A percentile compares a stretch with the other conserved stretches of the same genome.
Conservation (phyloP, 2,888 invertebrate species). For the Apotomis turbidana region DNA sequence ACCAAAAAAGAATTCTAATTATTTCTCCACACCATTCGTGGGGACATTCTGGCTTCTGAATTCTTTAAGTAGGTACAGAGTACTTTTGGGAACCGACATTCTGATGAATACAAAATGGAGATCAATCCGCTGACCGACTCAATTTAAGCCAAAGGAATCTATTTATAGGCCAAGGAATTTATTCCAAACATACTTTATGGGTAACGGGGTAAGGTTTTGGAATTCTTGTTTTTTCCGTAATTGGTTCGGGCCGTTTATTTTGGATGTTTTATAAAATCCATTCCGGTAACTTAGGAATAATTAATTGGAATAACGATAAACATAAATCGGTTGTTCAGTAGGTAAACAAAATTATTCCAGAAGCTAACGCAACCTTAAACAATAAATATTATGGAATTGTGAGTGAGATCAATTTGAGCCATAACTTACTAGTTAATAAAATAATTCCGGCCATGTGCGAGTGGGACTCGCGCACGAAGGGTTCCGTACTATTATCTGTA, state of each 20-base stretch:
- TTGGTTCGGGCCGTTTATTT: conserved; percentile 8
- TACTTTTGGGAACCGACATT: conserved; percentile 21
- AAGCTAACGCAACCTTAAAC: not conserved
- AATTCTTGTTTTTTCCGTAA: conserved; percentile 21
- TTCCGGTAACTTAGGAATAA: not conserved
- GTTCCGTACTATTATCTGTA: too few species aligned
- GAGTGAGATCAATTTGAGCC: too few species aligned
- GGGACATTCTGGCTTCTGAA: conserved; percentile 7
- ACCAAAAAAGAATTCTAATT: conserved; percentile 25
- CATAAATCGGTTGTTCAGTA: not conserved
- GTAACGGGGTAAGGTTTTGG: conserved; percentile 23
- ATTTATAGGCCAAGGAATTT: conserved; percentile 26
- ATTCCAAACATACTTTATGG: conserved; percentile 32
- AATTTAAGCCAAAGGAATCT: conserved; percentile 35
- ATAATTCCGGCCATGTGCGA: too few species aligned
- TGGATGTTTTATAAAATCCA: not conserved
- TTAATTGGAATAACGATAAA: not conserved
- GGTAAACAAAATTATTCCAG: not conserved
- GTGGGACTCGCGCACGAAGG: too few species aligned
- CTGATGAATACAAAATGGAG: conserved; percentile 29
- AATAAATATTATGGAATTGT: not conserved
- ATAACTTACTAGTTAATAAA: not conserved
- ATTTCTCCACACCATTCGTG: conserved; percentile 21
- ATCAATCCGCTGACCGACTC: conserved; percentile 36
- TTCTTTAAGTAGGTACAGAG: conserved; percentile 4